Base-by-base conservation (phyloP, 1,140 invertebrate genomes). In the Notospermus geniculatus region DNA sequence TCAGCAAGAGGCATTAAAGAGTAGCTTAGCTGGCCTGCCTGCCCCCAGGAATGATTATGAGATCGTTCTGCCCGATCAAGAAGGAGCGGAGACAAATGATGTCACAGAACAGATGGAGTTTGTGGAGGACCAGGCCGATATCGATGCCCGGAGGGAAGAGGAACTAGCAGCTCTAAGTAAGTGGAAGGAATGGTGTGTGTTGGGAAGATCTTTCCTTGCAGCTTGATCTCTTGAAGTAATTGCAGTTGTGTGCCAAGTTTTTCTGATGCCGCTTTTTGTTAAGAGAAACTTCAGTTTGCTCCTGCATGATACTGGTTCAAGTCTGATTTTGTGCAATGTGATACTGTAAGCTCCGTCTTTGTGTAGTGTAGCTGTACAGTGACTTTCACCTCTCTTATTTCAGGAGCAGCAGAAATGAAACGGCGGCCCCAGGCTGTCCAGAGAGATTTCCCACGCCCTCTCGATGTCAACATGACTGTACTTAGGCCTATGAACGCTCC, bases 21-120 rank as follows among this genome's bases (percentile, higher is more conserved):
- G 86, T 59, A 89, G 90, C 1, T 80, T 98, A 15, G 87, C 87
- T 32, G 82, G 88, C 11, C 81, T 99, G 59, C 97, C 97, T 2
- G 76, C 86, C 28, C 97, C 97, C 0, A 89, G 90, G 63, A 98
- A 99, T 80, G 96, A 99, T 82, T 99, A 96, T 82, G 96, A 99
- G 82, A 97, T 99, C 75, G 94, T 98, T 45, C 90, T 98, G 11
- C 93, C 94, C 0, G 92, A 96, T 64, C 87, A 91, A 41, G 91
- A 95, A 68, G 83, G 85, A 27, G 84, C 84, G 19, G 52, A 71
- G 27, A 68, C 60, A 17, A 83, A 83, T 2, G 82, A 83, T 32
- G 77, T 69, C 0, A 67, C 82, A 17, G 70, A 77, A 0, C 71
- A 83, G 5, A 66, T 77, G 7, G 75, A 77, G n/a, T 68, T 66